Conservation (phyloP, 1,140 invertebrate species). For the Apis dorsata region DNA sequence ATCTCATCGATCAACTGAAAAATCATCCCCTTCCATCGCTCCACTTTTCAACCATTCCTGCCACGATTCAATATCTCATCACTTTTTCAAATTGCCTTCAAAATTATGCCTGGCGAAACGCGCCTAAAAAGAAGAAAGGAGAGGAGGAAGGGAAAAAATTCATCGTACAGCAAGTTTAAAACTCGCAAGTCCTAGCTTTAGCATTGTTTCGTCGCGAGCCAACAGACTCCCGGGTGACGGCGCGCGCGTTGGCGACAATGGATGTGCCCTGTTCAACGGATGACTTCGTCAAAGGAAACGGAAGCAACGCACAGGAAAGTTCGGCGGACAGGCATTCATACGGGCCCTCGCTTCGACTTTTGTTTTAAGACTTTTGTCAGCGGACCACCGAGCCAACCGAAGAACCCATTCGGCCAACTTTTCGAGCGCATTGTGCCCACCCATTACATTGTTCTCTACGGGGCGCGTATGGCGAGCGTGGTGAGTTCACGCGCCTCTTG, state of each 20-base stretch:
- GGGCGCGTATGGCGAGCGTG: constrained; percentile 36
- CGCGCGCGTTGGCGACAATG: constrained; percentile 53
- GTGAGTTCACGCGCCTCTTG: constrained; percentile 18
- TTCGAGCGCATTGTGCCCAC: constrained; percentile 48
- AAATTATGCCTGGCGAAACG: too few species aligned
- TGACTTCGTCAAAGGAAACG: constrained; percentile 67
- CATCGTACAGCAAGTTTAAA: not conserved
- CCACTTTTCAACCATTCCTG: too few species aligned
- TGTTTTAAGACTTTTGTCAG: constrained; percentile 67
- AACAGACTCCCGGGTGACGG: constrained; percentile 39
- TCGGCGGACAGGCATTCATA: constrained; percentile 55
- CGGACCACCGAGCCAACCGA: constrained; percentile 41
- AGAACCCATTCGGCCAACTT: constrained; percentile 50
- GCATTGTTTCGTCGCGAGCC: constrained; percentile 47
- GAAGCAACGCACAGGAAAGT: constrained; percentile 60
- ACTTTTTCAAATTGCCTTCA: too few species aligned
- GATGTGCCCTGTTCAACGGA: constrained; percentile 51
- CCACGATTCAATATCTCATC: too few species aligned
- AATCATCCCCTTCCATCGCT: too few species aligned
- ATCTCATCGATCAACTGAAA: too few species aligned
- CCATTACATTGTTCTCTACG: constrained; percentile 53
- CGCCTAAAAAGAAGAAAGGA: not conserved
- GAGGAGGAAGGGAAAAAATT: not conserved
- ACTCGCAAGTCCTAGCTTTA: not conserved
- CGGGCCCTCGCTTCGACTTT: constrained; percentile 45